A percentile compares a stretch with the other conserved stretches of the same genome.
Evolutionary conservation across 2,888 invertebrate genomes (phyloP).

Genomic region (Platycheirus rosarum): DNA sequence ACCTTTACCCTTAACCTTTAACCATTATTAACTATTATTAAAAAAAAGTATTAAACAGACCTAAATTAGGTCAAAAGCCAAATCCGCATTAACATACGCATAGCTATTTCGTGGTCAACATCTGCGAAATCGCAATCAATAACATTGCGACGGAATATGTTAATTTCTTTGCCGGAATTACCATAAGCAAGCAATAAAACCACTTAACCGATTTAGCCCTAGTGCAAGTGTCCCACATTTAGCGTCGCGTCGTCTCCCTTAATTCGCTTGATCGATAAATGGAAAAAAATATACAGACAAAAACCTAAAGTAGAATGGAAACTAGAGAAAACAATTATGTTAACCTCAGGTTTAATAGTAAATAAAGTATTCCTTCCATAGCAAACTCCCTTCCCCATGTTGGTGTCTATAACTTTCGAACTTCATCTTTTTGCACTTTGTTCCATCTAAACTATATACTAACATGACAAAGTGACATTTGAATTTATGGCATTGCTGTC

Average conservation of each 20-base stretch:
- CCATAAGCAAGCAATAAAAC: constrained; percentile 42
- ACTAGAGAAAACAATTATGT: constrained; percentile 21
- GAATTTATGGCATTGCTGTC: constrained; percentile 69
- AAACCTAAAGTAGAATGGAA: background rate
- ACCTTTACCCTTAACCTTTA: no score
- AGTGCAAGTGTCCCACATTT: constrained; percentile 66
- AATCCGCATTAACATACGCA: no score
- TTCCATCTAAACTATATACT: constrained; percentile 35
- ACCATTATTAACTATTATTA: no score
- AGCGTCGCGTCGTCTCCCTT: constrained; percentile 5
- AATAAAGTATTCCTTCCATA: constrained; percentile 12
- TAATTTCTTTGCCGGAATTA: constrained; percentile 33
- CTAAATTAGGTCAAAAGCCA: no score
- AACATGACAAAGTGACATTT: constrained; percentile 69
- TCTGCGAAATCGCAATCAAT: no score
- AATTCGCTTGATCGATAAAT: constrained; percentile 68
- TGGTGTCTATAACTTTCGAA: no score
- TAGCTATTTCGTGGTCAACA: no score
- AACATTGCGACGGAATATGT: no score
- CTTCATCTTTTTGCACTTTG: constrained; percentile 18
- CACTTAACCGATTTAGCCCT: constrained; percentile 38
- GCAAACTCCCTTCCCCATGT: constrained; percentile 6
- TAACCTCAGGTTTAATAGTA: constrained; percentile 45
- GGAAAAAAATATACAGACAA: constrained; percentile 1
- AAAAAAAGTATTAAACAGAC: no score